Evolutionary conservation across 2,113 vertebrate genomes (phyloP).

Genomic region (Callithrix jacchus): DNA sequence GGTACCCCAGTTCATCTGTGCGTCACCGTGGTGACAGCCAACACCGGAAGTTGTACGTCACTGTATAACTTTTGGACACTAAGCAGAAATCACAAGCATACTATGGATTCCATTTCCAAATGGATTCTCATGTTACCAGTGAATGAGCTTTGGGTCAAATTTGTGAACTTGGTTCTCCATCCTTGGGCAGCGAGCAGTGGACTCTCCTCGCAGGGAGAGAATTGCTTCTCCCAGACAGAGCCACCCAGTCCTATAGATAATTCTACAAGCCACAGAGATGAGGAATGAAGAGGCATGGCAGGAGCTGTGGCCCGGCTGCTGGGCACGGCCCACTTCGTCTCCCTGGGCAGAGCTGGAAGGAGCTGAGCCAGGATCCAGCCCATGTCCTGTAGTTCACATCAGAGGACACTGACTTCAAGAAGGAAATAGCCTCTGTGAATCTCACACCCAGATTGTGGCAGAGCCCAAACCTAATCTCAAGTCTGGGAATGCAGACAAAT

Average conservation of each 20-base stretch:
- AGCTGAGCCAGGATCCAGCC: not conserved
- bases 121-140: not conserved
- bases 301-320: no score
- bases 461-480: not conserved
- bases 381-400: not conserved
- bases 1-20: not conserved
- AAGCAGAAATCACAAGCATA: not conserved
- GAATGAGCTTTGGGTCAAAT: not conserved
- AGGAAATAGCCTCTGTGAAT: not conserved
- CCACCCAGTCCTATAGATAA: not conserved
- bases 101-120: not conserved
- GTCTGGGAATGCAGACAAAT: not conserved
- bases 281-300: not conserved
- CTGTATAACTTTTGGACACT: conserved; percentile 43
- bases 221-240: not conserved
- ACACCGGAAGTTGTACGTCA: conserved; percentile 43
- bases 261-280: not conserved
- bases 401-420: not conserved
- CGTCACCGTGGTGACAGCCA: conserved; percentile 60
- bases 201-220: not conserved
- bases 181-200: not conserved
- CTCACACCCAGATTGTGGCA: not conserved
- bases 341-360: not conserved
- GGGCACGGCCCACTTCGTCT: fast-evolving
- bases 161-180: not conserved